phyloP scores from a whole-genome alignment of 2,113 vertebrate species.

The Chrysemys picta region DNA sequence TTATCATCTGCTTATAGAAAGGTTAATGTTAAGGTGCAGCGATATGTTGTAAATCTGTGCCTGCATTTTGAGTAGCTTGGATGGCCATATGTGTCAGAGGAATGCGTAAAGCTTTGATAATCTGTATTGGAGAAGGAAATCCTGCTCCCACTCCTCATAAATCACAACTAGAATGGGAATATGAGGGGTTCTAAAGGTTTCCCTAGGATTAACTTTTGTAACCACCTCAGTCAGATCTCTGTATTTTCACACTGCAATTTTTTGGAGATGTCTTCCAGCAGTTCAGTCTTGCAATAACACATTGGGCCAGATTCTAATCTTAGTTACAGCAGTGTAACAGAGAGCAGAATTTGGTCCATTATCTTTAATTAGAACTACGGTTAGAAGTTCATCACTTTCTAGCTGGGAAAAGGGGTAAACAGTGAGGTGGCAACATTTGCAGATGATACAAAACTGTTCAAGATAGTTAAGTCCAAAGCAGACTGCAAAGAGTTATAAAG shows the following conservation, averaged over 20 bases:
- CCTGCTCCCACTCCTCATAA: not conserved
- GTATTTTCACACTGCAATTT: not conserved
- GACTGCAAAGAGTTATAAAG: not conserved
- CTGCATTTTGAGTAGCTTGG: not conserved
- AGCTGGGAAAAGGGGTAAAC: not conserved
- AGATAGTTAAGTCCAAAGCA: not conserved
- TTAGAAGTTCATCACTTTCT: not conserved
- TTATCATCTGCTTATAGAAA: not conserved
- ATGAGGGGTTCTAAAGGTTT: not conserved
- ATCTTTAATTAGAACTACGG: not conserved
- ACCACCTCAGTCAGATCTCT: not conserved
- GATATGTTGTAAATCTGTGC: not conserved
- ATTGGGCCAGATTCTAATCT: not conserved
- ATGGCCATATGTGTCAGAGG: not conserved
- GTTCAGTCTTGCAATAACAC: not conserved
- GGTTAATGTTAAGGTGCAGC: not conserved
- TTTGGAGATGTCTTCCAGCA: not conserved
- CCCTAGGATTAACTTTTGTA: not conserved
- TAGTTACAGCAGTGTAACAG: not conserved
- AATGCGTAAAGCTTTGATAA: not conserved
- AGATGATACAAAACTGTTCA: not conserved
- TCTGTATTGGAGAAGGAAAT: not conserved
- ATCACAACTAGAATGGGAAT: not conserved
- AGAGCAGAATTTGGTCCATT: not conserved
- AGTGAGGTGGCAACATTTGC: not conserved